A percentile compares a stretch with the other conserved stretches of the same genome.
phyloP scores from a whole-genome alignment of 1,140 invertebrate genomes.

The Nylanderia fulva region DNA sequence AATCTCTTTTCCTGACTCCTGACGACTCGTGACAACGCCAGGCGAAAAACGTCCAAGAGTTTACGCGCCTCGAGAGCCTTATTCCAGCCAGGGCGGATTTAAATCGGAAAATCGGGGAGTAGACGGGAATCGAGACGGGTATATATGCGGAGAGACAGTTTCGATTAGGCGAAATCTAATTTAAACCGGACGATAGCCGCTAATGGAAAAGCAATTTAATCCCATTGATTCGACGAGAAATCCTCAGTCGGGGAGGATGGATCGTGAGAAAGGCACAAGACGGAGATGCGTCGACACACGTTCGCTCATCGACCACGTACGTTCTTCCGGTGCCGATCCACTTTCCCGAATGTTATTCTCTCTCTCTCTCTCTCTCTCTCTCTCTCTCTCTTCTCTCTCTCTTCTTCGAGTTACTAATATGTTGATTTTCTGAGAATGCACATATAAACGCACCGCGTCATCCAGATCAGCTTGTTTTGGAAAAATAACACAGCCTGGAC shows the following conservation, averaged over 20 bases:
- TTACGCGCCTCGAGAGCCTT: slow-evolving; percentile 25
- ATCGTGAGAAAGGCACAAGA: slow-evolving; percentile 44
- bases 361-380: too few species aligned
- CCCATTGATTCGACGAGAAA: slow-evolving; percentile 71
- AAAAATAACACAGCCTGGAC: slow-evolving; percentile 13
- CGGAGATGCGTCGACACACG: background rate
- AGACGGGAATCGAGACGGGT: background rate
- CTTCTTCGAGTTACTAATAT: too few species aligned
- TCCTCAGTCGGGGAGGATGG: slow-evolving; percentile 5
- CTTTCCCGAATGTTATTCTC: background rate
- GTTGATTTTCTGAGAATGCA: slow-evolving; percentile 2
- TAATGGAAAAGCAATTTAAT: slow-evolving; percentile 77
- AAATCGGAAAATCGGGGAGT: slow-evolving; percentile 53
- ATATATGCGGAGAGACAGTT: slow-evolving; percentile 20
- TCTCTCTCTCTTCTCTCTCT: too few species aligned
- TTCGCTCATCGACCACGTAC: background rate
- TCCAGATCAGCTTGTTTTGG: slow-evolving; percentile 5
- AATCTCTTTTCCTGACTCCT: background rate
- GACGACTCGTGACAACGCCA: too few species aligned
- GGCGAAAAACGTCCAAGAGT: background rate
- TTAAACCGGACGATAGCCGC: slow-evolving; percentile 59
- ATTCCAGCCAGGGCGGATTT: slow-evolving; percentile 34
- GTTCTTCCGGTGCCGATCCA: background rate
- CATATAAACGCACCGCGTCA: slow-evolving; percentile 1
- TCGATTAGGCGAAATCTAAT: slow-evolving; percentile 60